A percentile compares a stretch with the other conserved stretches of the same genome.
Conservation (phyloP, 1,140 invertebrate species). For the Araneus ventricosus region DNA sequence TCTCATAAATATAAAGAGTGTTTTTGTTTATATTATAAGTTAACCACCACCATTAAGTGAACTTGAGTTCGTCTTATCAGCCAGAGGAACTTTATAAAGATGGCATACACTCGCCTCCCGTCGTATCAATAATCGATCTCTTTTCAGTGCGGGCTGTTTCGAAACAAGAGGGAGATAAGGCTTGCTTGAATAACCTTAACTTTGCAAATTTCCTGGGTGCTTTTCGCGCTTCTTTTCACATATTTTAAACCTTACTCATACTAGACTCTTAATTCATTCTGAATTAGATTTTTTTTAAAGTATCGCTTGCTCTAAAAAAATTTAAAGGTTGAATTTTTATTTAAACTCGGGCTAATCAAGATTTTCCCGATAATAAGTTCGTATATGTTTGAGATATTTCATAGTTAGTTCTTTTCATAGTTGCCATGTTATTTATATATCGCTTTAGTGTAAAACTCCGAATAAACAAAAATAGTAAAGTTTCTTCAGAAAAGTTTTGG, state of each 20-base stretch:
- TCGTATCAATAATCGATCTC: background rate
- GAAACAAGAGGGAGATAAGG: background rate
- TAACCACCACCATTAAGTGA: conserved; percentile 47
- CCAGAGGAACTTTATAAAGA: conserved; percentile 37
- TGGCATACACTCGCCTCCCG: background rate
- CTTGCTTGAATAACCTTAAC: background rate
- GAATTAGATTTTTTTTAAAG: too few relatives aligned
- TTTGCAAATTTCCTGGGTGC: background rate
- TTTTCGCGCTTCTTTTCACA: background rate
- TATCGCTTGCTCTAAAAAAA: too few relatives aligned
- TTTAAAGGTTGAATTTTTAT: too few relatives aligned
- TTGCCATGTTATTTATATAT: too few relatives aligned
- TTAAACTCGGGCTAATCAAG: too few relatives aligned
- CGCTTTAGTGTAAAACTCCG: too few relatives aligned
- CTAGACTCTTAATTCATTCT: too few relatives aligned
- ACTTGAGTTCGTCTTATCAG: conserved; percentile 30
- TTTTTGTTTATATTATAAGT: conserved; percentile 66
- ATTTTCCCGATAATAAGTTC: too few relatives aligned
- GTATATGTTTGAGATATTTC: too few relatives aligned
- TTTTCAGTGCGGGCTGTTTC: background rate
- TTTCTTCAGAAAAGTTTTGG: too few relatives aligned
- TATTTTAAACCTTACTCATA: background rate
- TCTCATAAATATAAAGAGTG: background rate
- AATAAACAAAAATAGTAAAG: too few relatives aligned
- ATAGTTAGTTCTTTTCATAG: too few relatives aligned